Evolutionary conservation across 2,888 invertebrate species (phyloP).

Genomic region (Diplolepis rosae): DNA sequence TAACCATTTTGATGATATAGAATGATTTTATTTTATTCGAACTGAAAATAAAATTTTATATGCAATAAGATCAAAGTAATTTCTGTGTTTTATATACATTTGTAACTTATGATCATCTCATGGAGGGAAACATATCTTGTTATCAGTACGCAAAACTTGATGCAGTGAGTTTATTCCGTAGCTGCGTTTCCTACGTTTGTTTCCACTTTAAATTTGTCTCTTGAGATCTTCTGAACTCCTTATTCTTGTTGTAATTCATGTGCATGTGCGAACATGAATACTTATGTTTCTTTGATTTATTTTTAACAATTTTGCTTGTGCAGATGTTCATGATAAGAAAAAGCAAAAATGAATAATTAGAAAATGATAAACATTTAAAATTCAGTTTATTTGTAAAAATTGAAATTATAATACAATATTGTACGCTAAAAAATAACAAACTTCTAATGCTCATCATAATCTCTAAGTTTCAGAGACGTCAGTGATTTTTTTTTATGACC

Average conservation of each 20-base stretch:
- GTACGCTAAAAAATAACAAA: too few species aligned
- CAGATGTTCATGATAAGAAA: too few species aligned
- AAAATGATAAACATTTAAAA: too few species aligned
- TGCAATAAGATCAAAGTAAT: too few species aligned
- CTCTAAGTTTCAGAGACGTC: too few species aligned
- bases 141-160: constrained; percentile 12
- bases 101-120: not conserved
- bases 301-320: not conserved
- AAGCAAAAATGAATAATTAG: too few species aligned
- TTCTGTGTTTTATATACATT: not conserved
- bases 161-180: constrained; percentile 17
- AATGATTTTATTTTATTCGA: too few species aligned
- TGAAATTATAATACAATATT: too few species aligned
- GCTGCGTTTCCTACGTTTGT: constrained; percentile 5
- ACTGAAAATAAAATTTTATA: not conserved
- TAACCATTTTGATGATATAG: too few species aligned
- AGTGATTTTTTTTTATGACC: too few species aligned
- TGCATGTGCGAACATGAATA: constrained; percentile 6
- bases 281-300: constrained; percentile 11
- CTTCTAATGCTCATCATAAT: too few species aligned
- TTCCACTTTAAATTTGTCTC: constrained; percentile 25
- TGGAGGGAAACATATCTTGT: constrained; percentile 18
- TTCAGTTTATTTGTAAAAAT: too few species aligned
- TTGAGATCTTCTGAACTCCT: constrained; percentile 15
- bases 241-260: constrained; percentile 15